Base-by-base conservation (phyloP, 92 coral and sea anemone species). In the Blastomussa wellsi region DNA sequence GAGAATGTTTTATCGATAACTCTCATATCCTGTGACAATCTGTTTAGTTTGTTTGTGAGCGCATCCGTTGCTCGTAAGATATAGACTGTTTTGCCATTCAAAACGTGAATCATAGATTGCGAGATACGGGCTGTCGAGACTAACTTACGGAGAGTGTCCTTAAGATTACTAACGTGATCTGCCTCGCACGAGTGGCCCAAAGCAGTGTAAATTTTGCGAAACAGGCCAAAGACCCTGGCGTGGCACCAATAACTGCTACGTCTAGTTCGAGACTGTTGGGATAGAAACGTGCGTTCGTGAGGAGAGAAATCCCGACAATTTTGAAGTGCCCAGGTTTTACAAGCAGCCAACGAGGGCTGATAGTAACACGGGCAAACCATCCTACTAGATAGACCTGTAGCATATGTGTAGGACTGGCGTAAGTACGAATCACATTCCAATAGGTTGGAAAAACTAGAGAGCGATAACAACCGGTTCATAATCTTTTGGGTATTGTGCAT, bases 371-470 rank as follows among this genome's bases (percentile, higher is more conserved):
- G 76, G 16, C 85, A 80, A 4, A 28, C 0, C 90, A 80, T 78
- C 26, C 39, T 36, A 15, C 68, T 19, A 14, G 89, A 37, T 1
- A 69, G n/a, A 7, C 82, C 80, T 10, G 81, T 80, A 42, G 78
- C 48, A 72, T 77, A 86, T 53, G 72, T 76, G 24, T 32, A 80
- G 20, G 71, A 74, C 15, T 76, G 74, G n/a, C 44, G 79, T 0
- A 86, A 39, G 29, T 71, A 79, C 10, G 86, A 66, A 37, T 86
- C 81, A 48, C 90, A 80, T 80, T 86, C 89, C 2, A 86, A 44
- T 17, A 86, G 39, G 24, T 78, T 86, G 0, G 89, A 86, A 70
- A 66, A 86, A 7, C 74, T 82, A 5, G 84, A 82, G 4, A 78
- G 28, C 4, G 89, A 67, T 8, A 78, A 69, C 33, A 86, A 38